Base-by-base conservation (phyloP, 2,888 invertebrate genomes). In the Tenodera sinensis region DNA sequence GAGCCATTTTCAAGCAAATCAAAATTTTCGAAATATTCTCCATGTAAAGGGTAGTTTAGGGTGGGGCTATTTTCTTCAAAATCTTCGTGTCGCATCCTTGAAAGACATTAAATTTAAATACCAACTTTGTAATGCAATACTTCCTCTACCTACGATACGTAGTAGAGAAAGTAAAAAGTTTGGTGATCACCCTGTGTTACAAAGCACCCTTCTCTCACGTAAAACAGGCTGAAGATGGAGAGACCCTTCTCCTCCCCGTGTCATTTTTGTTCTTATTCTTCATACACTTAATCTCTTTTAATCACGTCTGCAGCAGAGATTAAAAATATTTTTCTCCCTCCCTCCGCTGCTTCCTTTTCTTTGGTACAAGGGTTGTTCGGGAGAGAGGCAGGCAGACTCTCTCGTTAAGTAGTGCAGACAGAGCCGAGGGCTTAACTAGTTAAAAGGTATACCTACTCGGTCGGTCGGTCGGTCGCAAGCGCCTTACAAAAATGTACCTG, bases 271-370 rank as follows among this genome's bases (percentile, higher is more conserved):
- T 83, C 87, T 83, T 87, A 87, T 34, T 87, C 87, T 87, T 87
- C 87, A 83, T 82, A 85, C 89, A 89, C 89, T 88, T 90, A 89
- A 90, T 89, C 90, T 85, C 90, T 90, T 90, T 93, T 92, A 93
- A 93, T 93, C 92, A 92, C 92, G 92, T 92, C 92, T 92, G 91
- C 92, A 92, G 92, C 91, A 91, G 92, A 88, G 92, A 93, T 93
- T 93, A 93, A 93, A 89, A 88, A 93, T 92, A 92, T 90, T 90
- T 91, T 71, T 71, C 54, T 71, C 20, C 20, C 20, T 71, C 54
- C 54, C 54, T 30, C 30, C 30, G 3, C 4, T 4, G 3, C 54
- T 20, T 20, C 25, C 91, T 92, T 92, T 92, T 54, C 71, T 83
- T 28, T 81, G 34, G 34, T 27, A 28, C 30, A 82, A 83, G 83